Evolutionary conservation across 2,888 invertebrate genomes (phyloP).

Genomic region (Eledona agricola): DNA sequence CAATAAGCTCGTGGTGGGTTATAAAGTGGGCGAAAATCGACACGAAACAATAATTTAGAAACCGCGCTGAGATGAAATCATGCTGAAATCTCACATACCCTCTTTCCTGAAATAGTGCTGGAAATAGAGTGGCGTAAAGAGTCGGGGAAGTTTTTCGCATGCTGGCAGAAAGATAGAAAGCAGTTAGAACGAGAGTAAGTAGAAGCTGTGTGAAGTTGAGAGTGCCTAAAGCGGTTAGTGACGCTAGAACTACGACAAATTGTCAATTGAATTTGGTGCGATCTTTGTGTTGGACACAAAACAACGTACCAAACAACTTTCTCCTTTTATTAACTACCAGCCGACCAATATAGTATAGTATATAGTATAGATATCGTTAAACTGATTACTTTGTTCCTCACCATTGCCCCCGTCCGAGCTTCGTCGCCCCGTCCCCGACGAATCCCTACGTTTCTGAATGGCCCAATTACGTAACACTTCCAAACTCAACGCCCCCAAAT

Average conservation of each 20-base stretch:
- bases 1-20: no score
- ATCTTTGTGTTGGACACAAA: slow-evolving; percentile 26
- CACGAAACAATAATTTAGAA: slow-evolving; percentile 7
- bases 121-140: slow-evolving; percentile 55
- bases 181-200: slow-evolving; percentile 28
- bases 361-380: no score
- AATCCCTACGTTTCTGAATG: slow-evolving; percentile 61
- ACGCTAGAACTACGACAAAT: no score
- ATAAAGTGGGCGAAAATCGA: neutral
- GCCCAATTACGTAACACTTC: slow-evolving; percentile 55
- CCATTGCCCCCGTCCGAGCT: slow-evolving; percentile 64
- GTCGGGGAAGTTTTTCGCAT: slow-evolving; percentile 52
- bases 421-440: slow-evolving; percentile 61
- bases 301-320: slow-evolving; percentile 29
- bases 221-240: slow-evolving; percentile 16
- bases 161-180: slow-evolving; percentile 43
- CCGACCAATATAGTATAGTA: no score
- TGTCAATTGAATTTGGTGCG: slow-evolving; percentile 16
- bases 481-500: slow-evolving; percentile 56
- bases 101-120: slow-evolving; percentile 55
- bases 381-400: slow-evolving; percentile 57
- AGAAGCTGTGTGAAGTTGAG: slow-evolving; percentile 25
- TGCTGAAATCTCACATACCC: slow-evolving; percentile 50
- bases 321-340: slow-evolving; percentile 22
- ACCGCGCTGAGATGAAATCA: slow-evolving; percentile 4